These are phyloP conservation scores for Acyrthosiphon pisum DNA, from an alignment of 1,140 invertebrate species.

Conservation along the genomic window DNA sequence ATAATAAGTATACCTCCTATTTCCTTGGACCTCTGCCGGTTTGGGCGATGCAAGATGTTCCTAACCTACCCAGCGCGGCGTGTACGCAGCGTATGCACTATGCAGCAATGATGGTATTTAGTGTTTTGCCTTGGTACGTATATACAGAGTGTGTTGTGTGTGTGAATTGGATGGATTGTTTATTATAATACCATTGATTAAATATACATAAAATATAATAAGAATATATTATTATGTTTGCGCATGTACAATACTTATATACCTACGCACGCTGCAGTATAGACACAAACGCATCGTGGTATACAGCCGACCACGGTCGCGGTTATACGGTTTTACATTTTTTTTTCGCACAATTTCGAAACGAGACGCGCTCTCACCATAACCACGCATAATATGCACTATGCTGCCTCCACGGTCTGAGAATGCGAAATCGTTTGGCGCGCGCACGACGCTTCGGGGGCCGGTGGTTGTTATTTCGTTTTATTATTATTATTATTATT, in stretches of 20 bases:
- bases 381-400: background rate
- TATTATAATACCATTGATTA: too few species aligned
- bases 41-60: background rate
- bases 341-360: constrained; percentile 18
- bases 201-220: too few species aligned
- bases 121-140: background rate
- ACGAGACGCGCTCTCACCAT: background rate
- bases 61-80: too few species aligned
- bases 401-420: background rate
- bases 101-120: background rate
- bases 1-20: background rate
- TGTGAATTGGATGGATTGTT: background rate
- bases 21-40: background rate
- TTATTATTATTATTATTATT: background rate
- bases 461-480: background rate
- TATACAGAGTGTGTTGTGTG: background rate
- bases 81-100: too few species aligned
- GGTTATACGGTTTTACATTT: background rate
- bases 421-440: constrained; percentile 34
- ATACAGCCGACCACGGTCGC: background rate
- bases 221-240: background rate
- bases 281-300: background rate
- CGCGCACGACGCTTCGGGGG: background rate
- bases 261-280: background rate
- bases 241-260: background rate